phyloP scores from a whole-genome alignment of 37 sponge, comb jelly and placozoan species.

The Chondrosia reniformis region DNA sequence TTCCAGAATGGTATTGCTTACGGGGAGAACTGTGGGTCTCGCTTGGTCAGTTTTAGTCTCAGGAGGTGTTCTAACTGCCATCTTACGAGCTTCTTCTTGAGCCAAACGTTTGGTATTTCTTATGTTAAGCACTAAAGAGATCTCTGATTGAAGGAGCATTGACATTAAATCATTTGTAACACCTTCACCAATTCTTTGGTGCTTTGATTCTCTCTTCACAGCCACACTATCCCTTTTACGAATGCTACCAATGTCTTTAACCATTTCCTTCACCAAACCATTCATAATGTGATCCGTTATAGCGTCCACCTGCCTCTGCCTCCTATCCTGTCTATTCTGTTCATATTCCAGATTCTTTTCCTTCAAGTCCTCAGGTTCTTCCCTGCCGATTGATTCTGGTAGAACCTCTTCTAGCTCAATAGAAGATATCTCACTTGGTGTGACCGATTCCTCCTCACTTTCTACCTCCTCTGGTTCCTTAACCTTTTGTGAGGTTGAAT shows the following conservation, averaged over 20 bases:
- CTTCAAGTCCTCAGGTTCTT: neutral
- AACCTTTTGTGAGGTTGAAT: neutral
- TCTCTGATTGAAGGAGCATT: constrained; percentile 31
- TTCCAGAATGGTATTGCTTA: neutral
- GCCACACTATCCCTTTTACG: too few species aligned
- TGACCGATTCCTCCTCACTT: neutral
- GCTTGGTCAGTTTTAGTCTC: neutral
- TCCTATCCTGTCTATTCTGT: neutral
- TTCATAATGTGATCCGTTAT: constrained; percentile 51
- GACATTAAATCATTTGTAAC: constrained; percentile 48
- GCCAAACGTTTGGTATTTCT: constrained; percentile 12
- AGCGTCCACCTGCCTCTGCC: neutral
- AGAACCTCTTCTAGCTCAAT: neutral
- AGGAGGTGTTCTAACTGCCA: neutral
- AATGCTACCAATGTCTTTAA: too few species aligned
- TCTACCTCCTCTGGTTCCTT: neutral
- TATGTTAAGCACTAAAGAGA: constrained; percentile 21
- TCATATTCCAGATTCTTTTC: neutral
- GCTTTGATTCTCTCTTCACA: too few species aligned
- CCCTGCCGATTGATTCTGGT: neutral
- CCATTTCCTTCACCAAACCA: constrained; percentile 18
- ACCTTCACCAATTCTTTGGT: too few species aligned
- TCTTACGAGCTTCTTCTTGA: neutral
- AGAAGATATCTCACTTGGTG: constrained; percentile 17
- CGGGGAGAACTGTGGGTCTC: neutral